Evolutionary conservation across 1,140 invertebrate species (phyloP).

Genomic region (Stenopsyche tienmushanensis): DNA sequence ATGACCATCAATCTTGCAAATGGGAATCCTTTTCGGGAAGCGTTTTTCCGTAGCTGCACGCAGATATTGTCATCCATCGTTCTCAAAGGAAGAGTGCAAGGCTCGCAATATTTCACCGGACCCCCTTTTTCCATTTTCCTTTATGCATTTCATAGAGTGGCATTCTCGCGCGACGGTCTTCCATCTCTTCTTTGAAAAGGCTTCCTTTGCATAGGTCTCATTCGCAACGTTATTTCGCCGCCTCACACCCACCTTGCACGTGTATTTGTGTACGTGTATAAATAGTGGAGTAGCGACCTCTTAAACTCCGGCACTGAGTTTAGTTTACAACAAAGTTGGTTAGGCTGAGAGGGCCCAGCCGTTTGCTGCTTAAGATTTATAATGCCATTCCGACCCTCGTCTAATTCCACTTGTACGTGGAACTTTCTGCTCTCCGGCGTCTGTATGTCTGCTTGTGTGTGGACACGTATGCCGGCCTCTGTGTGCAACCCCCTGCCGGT

Average conservation of each 20-base stretch:
- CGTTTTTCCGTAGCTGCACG: too few relatives aligned
- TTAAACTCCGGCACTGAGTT: constrained; percentile 31
- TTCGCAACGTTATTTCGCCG: constrained; percentile 4
- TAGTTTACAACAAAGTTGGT: constrained; percentile 43
- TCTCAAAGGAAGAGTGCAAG: too few relatives aligned
- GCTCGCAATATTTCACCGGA: too few relatives aligned
- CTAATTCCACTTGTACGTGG: constrained; percentile 42
- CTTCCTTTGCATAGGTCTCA: not conserved
- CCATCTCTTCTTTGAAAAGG: not conserved
- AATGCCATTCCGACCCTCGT: constrained; percentile 42
- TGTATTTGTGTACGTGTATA: constrained; percentile 18
- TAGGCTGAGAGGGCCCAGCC: constrained; percentile 39
- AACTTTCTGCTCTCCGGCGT: constrained; percentile 39
- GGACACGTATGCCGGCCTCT: not conserved
- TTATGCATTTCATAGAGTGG: not conserved
- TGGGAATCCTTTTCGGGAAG: too few relatives aligned
- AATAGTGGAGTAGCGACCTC: constrained; percentile 23
- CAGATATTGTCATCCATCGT: too few relatives aligned
- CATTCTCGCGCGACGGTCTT: too few relatives aligned
- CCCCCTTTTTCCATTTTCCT: too few relatives aligned
- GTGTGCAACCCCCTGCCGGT: not conserved
- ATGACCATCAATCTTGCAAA: too few relatives aligned
- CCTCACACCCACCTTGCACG: not conserved
- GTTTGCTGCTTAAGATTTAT: constrained; percentile 42
- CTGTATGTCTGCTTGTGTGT: constrained; percentile 13